Conservation (phyloP, 2,113 vertebrate genomes). For the Elanoides forficatus region DNA sequence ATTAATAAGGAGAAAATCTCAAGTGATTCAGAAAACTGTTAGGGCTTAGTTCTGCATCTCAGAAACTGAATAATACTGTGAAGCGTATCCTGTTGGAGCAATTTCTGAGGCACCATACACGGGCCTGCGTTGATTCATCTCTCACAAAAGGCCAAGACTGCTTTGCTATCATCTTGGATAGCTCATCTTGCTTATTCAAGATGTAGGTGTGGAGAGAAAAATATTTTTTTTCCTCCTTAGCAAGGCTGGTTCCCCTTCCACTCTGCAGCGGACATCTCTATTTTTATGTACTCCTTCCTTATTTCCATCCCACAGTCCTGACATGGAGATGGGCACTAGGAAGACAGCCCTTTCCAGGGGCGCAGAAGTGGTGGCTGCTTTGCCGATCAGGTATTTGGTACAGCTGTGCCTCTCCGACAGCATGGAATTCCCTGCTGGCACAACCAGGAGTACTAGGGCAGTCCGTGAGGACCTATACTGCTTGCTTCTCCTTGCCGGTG, state of each 20-base stretch:
- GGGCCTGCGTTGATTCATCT: not conserved
- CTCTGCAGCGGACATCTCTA: not conserved
- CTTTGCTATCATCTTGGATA: not conserved
- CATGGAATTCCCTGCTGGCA: not conserved
- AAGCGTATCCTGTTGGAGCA: not conserved
- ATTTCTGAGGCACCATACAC: not conserved
- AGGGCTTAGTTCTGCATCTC: conserved; percentile 1
- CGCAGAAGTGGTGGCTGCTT: accelerated
- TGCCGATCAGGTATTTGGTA: not conserved
- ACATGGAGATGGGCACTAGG: not conserved
- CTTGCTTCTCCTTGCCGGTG: accelerated
- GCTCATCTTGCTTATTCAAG: not conserved
- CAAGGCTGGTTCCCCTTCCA: not conserved
- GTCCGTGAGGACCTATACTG: accelerated
- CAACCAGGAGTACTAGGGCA: not conserved
- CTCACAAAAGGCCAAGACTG: not conserved
- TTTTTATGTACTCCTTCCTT: not conserved
- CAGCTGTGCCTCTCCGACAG: accelerated
- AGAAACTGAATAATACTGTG: not conserved
- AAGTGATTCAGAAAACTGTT: not conserved
- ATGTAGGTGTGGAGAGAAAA: not conserved
- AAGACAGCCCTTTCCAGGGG: not conserved
- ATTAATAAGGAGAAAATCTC: conserved; percentile 14
- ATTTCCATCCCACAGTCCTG: not conserved
- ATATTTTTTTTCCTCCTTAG: not conserved